Evolutionary conservation across 2,113 vertebrate genomes (phyloP).

Genomic region (Nestor notabilis): DNA sequence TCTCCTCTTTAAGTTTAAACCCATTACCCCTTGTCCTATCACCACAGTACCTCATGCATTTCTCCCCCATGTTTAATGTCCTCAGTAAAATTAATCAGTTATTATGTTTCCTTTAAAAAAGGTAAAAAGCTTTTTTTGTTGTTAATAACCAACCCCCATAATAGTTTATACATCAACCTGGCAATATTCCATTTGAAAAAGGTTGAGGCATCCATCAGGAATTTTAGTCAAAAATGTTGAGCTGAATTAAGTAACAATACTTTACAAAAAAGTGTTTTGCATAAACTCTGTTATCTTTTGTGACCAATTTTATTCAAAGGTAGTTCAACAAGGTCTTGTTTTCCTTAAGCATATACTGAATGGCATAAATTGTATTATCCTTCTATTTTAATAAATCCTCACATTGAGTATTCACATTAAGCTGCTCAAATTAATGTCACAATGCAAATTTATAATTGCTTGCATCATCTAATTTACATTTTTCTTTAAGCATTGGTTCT

Average conservation of each 20-base stretch:
- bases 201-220: neutral
- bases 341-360: neutral
- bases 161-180: neutral
- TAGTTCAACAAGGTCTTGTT: neutral
- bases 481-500: neutral
- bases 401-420: neutral
- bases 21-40: neutral
- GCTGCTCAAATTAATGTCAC: neutral
- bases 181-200: neutral
- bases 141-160: neutral
- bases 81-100: neutral
- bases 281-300: neutral
- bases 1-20: neutral
- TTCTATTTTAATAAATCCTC: neutral
- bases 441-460: neutral
- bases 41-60: neutral
- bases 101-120: neutral
- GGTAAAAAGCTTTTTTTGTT: neutral
- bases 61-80: neutral
- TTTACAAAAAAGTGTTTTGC: neutral
- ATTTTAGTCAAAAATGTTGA: neutral
- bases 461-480: neutral
- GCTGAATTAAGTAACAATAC: neutral
- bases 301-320: neutral
- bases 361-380: neutral